Conservation (phyloP, 2,888 invertebrate species). For the Pheosia tremula region DNA sequence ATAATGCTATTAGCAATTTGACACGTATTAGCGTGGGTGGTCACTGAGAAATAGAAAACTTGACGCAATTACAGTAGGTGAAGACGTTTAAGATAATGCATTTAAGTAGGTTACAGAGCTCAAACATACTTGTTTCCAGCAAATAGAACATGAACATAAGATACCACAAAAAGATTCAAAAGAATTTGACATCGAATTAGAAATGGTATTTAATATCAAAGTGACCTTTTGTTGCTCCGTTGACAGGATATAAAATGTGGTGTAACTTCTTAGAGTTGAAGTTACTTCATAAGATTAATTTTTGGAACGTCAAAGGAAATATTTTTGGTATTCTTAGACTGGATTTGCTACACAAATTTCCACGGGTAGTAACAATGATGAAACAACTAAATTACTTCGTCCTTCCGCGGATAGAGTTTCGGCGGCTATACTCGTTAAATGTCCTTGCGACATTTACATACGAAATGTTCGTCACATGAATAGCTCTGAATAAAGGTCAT, state of each 20-base stretch:
- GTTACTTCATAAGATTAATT: background rate
- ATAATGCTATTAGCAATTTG: slow-evolving; percentile 78
- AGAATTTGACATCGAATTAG: slow-evolving; percentile 5
- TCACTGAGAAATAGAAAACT: slow-evolving; percentile 63
- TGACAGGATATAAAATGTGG: background rate
- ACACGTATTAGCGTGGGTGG: slow-evolving; percentile 79
- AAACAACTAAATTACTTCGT: slow-evolving; percentile 14
- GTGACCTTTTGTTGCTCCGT: slow-evolving; percentile 5
- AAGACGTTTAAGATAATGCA: slow-evolving; percentile 60
- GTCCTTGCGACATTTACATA: slow-evolving; percentile 31
- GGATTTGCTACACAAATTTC: no score
- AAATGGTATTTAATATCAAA: background rate
- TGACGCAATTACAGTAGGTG: slow-evolving; percentile 63
- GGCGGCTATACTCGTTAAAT: slow-evolving; percentile 8
- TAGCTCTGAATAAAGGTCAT: slow-evolving; percentile 29
- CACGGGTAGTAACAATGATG: background rate
- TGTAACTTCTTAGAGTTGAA: slow-evolving; percentile 4
- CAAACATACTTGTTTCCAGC: slow-evolving; percentile 31
- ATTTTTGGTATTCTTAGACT: background rate
- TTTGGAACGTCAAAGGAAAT: background rate
- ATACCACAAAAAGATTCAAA: slow-evolving; percentile 12
- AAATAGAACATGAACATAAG: slow-evolving; percentile 29
- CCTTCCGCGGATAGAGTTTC: slow-evolving; percentile 13
- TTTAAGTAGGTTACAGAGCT: slow-evolving; percentile 58
- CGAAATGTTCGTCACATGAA: slow-evolving; percentile 29